Conservation (phyloP, 2,113 vertebrate genomes). For the Coptodon bakossiorum region DNA sequence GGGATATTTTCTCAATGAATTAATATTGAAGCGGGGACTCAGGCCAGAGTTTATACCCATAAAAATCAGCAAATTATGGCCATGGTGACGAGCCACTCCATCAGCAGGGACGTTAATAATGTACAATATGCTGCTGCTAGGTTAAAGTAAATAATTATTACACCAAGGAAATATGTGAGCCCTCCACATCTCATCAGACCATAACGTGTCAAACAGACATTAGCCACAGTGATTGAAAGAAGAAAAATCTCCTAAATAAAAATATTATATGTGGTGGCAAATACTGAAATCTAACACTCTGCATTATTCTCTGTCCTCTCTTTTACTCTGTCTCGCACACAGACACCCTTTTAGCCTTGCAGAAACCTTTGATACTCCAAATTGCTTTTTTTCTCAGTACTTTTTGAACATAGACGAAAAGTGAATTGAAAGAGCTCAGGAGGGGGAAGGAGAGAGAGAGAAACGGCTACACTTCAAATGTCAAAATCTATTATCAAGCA, state of each 20-base stretch:
- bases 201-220: background rate
- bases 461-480: background rate
- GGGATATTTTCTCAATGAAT: slow-evolving; percentile 63
- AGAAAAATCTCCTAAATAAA: background rate
- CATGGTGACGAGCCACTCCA: slow-evolving; percentile 62
- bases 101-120: slow-evolving; percentile 64
- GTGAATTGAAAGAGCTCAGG: background rate
- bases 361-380: slow-evolving; percentile 14
- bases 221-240: background rate
- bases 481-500: slow-evolving; percentile 18
- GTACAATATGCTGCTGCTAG: slow-evolving; percentile 51
- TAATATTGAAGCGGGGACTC: slow-evolving; percentile 58
- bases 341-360: background rate
- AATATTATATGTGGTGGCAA: background rate
- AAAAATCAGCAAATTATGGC: slow-evolving; percentile 72
- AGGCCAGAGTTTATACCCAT: slow-evolving; percentile 53
- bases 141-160: slow-evolving; percentile 61
- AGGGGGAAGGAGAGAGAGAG: background rate
- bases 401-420: background rate
- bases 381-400: background rate
- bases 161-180: slow-evolving; percentile 27
- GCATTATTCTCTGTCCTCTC: background rate
- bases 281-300: background rate
- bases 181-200: background rate
- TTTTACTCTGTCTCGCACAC: background rate